Percentiles rank a stretch among this genome's conserved stretches.
Conservation (phyloP, 2,113 vertebrate species). For the Hyperopisus bebe region DNA sequence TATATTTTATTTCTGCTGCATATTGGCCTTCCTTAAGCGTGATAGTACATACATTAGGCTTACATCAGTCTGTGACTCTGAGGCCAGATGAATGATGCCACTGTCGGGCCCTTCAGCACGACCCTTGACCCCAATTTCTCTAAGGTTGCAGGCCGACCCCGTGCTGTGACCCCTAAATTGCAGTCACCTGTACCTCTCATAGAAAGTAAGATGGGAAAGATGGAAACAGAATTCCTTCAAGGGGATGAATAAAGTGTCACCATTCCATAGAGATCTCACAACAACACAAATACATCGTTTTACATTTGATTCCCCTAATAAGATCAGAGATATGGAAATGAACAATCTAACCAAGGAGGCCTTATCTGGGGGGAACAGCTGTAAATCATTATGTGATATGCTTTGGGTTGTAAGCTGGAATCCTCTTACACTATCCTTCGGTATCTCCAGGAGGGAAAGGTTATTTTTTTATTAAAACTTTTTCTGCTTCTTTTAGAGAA, state of each 20-base stretch:
- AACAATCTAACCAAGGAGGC: neutral
- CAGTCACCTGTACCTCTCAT: neutral
- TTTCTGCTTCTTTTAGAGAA: neutral
- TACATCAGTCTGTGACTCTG: neutral
- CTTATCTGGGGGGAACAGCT: neutral
- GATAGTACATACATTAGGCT: neutral
- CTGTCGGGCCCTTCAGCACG: neutral
- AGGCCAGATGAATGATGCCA: neutral
- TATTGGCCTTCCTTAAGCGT: neutral
- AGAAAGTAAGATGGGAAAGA: neutral
- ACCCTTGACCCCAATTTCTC: neutral
- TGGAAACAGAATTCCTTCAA: neutral
- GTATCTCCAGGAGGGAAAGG: neutral
- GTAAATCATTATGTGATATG: neutral
- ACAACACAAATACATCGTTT: neutral
- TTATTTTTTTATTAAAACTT: neutral
- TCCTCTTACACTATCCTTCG: neutral
- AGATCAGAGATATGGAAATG: constrained; percentile 3
- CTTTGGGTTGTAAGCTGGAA: neutral
- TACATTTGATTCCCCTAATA: neutral
- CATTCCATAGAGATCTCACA: neutral
- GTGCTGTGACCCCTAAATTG: neutral
- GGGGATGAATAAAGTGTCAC: neutral
- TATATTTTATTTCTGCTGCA: neutral
- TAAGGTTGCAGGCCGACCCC: neutral